Percentiles rank a stretch among this genome's conserved stretches.
phyloP scores from a whole-genome alignment of 2,888 invertebrate genomes.

The Tipula helvola region DNA sequence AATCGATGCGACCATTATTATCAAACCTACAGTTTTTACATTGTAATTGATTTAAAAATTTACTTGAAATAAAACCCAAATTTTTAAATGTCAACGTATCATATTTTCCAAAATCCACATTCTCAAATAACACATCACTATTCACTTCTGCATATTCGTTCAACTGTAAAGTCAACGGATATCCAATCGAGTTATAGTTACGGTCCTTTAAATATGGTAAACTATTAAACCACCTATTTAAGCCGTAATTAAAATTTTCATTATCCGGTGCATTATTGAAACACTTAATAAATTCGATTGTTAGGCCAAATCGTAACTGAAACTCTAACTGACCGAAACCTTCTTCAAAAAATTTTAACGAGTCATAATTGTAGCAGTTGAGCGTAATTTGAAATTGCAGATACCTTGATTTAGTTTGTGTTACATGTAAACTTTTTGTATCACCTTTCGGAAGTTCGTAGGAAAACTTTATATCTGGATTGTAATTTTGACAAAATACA shows the following conservation, averaged over 20 bases:
- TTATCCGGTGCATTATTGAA: not conserved
- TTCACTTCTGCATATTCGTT: not conserved
- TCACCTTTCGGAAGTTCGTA: not conserved
- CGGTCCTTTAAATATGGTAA: not conserved
- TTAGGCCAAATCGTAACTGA: not conserved
- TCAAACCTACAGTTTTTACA: not conserved
- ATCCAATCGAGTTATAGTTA: not conserved
- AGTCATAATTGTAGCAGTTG: not conserved
- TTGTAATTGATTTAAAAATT: not conserved
- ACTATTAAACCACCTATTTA: not conserved
- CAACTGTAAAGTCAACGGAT: not conserved
- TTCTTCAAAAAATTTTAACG: not conserved
- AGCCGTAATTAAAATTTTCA: not conserved
- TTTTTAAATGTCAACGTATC: not conserved
- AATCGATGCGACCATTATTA: too few relatives aligned
- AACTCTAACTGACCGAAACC: not conserved
- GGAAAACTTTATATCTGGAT: not conserved
- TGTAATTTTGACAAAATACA: not conserved
- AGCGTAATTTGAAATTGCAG: not conserved
- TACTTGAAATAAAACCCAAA: not conserved
- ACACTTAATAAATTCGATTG: not conserved
- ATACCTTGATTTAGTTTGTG: not conserved
- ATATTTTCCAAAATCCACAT: not conserved
- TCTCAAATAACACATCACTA: not conserved
- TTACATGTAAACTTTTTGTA: not conserved